Conservation (phyloP, 2,113 vertebrate genomes). For the Sula dactylatra region DNA sequence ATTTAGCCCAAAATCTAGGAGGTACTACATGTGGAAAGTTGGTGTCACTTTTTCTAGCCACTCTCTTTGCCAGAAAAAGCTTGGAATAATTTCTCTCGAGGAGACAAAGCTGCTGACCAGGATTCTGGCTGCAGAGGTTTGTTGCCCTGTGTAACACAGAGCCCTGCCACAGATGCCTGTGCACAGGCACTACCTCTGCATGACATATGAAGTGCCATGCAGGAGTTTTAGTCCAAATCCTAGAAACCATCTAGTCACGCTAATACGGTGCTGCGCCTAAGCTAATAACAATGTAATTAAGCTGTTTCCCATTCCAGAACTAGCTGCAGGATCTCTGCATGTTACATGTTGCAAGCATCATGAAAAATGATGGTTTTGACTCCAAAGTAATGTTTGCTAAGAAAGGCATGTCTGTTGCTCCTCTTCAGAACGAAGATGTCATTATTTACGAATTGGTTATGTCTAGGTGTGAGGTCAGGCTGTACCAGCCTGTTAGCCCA, state of each 20-base stretch:
- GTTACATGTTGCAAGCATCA: fast-evolving
- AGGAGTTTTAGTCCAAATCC: neutral
- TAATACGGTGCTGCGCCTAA: neutral
- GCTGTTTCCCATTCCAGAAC: neutral
- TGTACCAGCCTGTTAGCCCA: neutral
- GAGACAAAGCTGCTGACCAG: neutral
- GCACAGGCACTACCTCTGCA: neutral
- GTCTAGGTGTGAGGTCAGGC: neutral
- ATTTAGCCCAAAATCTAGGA: neutral
- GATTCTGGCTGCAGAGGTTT: neutral
- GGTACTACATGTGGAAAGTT: neutral
- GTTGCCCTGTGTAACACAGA: neutral
- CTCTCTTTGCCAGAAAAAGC: neutral
- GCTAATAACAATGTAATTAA: neutral
- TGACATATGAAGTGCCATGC: fast-evolving
- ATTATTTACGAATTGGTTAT: neutral
- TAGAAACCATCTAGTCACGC: neutral
- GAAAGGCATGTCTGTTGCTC: neutral
- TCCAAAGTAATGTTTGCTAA: neutral
- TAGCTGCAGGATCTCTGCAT: neutral
- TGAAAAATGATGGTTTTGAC: neutral
- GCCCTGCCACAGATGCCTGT: neutral
- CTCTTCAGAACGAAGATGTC: neutral
- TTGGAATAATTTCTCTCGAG: neutral
- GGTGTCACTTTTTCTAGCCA: neutral